Evolutionary conservation across 2,888 invertebrate genomes (phyloP).

Genomic region (Athalia rosae): DNA sequence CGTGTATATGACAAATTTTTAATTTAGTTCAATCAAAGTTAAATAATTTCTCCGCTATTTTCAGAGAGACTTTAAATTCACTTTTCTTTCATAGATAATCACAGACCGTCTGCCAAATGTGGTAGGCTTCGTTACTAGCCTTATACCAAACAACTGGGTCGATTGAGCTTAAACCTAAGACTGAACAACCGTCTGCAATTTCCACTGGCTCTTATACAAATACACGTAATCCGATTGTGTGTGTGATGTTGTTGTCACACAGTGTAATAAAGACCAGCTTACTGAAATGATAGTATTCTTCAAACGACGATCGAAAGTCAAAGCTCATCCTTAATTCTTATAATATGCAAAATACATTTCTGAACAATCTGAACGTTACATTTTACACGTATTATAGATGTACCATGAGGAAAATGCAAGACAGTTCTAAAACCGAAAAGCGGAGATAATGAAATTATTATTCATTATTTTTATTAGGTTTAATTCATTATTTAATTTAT

Average conservation of each 20-base stretch:
- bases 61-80: conserved; percentile 37
- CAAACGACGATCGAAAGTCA: neutral
- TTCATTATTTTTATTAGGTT: conserved; percentile 34
- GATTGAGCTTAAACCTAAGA: conserved; percentile 46
- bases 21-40: conserved; percentile 30
- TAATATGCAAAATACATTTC: neutral
- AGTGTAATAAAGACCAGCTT: neutral
- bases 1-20: conserved; percentile 40
- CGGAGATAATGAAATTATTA: conserved; percentile 37
- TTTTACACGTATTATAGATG: no score
- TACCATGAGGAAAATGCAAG: conserved; percentile 32
- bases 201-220: neutral
- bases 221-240: neutral
- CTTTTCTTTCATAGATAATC: conserved; percentile 55
- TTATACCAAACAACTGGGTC: conserved; percentile 55
- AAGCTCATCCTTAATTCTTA: neutral
- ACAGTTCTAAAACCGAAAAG: conserved; percentile 26
- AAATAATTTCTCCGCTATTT: conserved; percentile 16
- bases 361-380: conserved; percentile 1
- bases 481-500: conserved; percentile 29
- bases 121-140: conserved; percentile 60
- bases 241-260: neutral
- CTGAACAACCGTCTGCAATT: conserved; percentile 36
- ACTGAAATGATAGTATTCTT: neutral
- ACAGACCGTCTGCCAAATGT: conserved; percentile 64